Evolutionary conservation across 2,888 invertebrate species (phyloP), one percentile per base, ranked within the genome.

Genomic region (Leptopilina drosophilae): DNA sequence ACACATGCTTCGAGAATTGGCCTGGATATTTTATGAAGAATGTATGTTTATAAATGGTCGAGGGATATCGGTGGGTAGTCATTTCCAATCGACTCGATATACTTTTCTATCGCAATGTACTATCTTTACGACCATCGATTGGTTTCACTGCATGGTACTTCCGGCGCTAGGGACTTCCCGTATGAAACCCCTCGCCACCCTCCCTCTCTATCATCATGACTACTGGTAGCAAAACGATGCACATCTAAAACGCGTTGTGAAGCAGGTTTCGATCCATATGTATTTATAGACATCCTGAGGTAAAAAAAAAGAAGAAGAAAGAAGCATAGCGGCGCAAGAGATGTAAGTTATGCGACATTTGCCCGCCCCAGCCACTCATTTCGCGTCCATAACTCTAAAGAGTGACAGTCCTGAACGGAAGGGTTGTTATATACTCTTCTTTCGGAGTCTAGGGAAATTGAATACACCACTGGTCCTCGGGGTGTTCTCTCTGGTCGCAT

Each of bases 291-390:
- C 88, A 89, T 90, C 88, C 87, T 88, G 89, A 49, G 49, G 11
- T 11, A 49, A 49, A 49, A 49, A 49, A 49, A 49, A 49, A 49
- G 42, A 42, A 42, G 8, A 42, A 2, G 89, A 89, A 88, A 87
- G 88, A 87, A 89, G 90, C 77, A 33, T 33, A 33, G 78, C 80
- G 76, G 78, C 80, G 76, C 66, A 69, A 67, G 77, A 78, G 82
- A 81, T 59, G 79, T 81, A 91, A 91, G 90, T 91, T 91, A 91
- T 91, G 90, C 90, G 90, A 90, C 90, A 89, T 89, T 90, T 88
- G 88, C 90, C 91, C 91, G 89, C 90, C 90, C 90, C 88, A 90
- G 90, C 91, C 87, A 90, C 91, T 91, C 91, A 90, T 90, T 90
- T 89, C 87, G 87, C 88, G 87, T 87, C 89, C 90, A 91, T 91